Conservation (phyloP, 2,797 vertebrate species). For the Oryzias dopingdopingensis region DNA sequence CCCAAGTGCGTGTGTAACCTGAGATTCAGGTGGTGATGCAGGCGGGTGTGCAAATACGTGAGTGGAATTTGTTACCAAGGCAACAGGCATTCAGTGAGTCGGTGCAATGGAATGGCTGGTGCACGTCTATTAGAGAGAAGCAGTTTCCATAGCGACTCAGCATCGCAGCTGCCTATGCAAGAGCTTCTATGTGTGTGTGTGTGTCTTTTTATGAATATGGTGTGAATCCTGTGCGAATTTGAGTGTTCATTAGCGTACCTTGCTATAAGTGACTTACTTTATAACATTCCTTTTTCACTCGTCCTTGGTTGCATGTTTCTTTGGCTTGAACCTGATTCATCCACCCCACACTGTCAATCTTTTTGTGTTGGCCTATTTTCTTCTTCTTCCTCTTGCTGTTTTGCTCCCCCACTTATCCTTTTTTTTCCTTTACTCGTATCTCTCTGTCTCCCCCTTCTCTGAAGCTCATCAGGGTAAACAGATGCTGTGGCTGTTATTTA, state of each 20-base stretch:
- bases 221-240: slow-evolving; percentile 64
- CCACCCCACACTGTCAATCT: slow-evolving; percentile 35
- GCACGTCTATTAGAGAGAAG: slow-evolving; percentile 82
- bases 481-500: slow-evolving; percentile 81
- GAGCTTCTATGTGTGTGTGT: slow-evolving; percentile 61
- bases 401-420: slow-evolving; percentile 30
- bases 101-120: slow-evolving; percentile 81
- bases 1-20: slow-evolving; percentile 77
- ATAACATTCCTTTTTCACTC: slow-evolving; percentile 52
- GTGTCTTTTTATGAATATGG: slow-evolving; percentile 53
- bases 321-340: slow-evolving; percentile 52
- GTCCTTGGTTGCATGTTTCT: slow-evolving; percentile 49
- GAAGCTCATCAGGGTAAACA: slow-evolving; percentile 78
- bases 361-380: slow-evolving; percentile 64
- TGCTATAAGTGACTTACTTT: slow-evolving; percentile 66
- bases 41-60: slow-evolving; percentile 81
- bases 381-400: slow-evolving; percentile 37
- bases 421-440: slow-evolving; percentile 37
- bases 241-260: slow-evolving; percentile 71
- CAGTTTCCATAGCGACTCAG: slow-evolving; percentile 84
- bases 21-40: slow-evolving; percentile 83
- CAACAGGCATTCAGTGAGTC: slow-evolving; percentile 82
- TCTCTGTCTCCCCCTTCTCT: slow-evolving; percentile 54
- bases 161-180: slow-evolving; percentile 81
- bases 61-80: slow-evolving; percentile 84